phyloP scores from a whole-genome alignment of 2,797 vertebrate genomes.

The Enoplosus armatus region DNA sequence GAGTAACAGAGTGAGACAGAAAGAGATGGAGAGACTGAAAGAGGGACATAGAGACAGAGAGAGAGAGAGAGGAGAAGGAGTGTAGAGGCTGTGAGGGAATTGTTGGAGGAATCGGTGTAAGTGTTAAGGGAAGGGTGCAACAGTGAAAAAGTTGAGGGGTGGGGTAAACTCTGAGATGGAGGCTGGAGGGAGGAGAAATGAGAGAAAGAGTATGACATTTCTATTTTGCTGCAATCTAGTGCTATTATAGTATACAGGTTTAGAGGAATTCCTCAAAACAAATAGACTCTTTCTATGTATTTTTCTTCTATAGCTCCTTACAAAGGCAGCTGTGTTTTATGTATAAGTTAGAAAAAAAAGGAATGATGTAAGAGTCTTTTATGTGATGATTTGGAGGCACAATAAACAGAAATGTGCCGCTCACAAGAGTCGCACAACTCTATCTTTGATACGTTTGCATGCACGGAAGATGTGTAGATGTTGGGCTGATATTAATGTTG shows the following conservation, averaged over 20 bases:
- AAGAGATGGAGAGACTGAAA: conserved; percentile 46
- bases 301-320: neutral
- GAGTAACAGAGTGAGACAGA: conserved; percentile 28
- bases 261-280: conserved; percentile 27
- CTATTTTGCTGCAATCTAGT: conserved; percentile 22
- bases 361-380: conserved; percentile 9
- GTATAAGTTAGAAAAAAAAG: too few species aligned
- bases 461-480: conserved; percentile 24
- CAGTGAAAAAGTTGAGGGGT: conserved; percentile 49
- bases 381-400: conserved; percentile 8
- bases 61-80: conserved; percentile 33
- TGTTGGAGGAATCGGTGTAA: conserved; percentile 32
- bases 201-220: conserved; percentile 38
- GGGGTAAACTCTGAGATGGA: conserved; percentile 47
- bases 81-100: conserved; percentile 26
- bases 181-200: conserved; percentile 15
- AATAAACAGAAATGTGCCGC: conserved; percentile 22
- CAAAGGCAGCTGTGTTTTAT: conserved; percentile 18
- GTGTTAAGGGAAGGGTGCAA: conserved; percentile 18
- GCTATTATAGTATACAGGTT: conserved; percentile 14
- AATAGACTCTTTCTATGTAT: conserved; percentile 2
- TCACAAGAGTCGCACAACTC: neutral
- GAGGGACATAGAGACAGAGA: conserved; percentile 26
- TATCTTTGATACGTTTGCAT: conserved; percentile 23
- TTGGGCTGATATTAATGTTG: conserved; percentile 19